A percentile compares a stretch with the other conserved stretches of the same genome.
Conservation (phyloP, 2,797 vertebrate genomes). For the Xenentodon cancila region DNA sequence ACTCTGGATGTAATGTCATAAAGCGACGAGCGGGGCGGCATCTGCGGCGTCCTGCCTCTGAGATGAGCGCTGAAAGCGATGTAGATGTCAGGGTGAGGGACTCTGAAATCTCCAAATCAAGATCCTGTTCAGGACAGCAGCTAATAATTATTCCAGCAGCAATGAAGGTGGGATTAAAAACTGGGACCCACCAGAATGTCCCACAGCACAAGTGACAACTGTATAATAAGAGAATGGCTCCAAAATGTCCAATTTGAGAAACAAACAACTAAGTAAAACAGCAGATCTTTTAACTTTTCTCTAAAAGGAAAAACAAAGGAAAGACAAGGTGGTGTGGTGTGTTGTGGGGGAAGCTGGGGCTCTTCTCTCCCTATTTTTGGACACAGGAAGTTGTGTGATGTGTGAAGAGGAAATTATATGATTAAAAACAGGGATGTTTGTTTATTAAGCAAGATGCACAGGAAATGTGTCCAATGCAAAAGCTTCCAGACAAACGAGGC, state of each 20-base stretch:
- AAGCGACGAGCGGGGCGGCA: slow-evolving; percentile 1
- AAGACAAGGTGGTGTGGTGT: neutral
- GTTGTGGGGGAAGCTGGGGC: slow-evolving; percentile 2
- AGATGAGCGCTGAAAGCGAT: too few relatives aligned
- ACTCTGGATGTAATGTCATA: slow-evolving; percentile 15
- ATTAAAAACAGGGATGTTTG: slow-evolving; percentile 68
- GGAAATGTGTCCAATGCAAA: slow-evolving; percentile 63
- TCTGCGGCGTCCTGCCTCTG: neutral
- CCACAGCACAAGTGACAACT: too few relatives aligned
- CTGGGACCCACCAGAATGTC: too few relatives aligned
- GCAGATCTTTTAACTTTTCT: too few relatives aligned
- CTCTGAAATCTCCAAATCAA: too few relatives aligned
- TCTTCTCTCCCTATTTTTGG: slow-evolving; percentile 58
- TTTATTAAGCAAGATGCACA: slow-evolving; percentile 62
- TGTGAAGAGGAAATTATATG: slow-evolving; percentile 72
- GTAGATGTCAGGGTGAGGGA: too few relatives aligned
- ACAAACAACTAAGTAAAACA: too few relatives aligned
- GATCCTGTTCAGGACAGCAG: too few relatives aligned
- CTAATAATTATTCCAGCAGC: too few relatives aligned
- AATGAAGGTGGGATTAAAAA: too few relatives aligned
- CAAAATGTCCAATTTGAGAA: too few relatives aligned
- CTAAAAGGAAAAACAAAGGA: neutral
- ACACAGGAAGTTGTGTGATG: slow-evolving; percentile 70
- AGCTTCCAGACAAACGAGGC: slow-evolving; percentile 22
- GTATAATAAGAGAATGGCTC: too few relatives aligned